phyloP scores from a whole-genome alignment of 2,113 vertebrate genomes.

The Aegotheles bennettii region DNA sequence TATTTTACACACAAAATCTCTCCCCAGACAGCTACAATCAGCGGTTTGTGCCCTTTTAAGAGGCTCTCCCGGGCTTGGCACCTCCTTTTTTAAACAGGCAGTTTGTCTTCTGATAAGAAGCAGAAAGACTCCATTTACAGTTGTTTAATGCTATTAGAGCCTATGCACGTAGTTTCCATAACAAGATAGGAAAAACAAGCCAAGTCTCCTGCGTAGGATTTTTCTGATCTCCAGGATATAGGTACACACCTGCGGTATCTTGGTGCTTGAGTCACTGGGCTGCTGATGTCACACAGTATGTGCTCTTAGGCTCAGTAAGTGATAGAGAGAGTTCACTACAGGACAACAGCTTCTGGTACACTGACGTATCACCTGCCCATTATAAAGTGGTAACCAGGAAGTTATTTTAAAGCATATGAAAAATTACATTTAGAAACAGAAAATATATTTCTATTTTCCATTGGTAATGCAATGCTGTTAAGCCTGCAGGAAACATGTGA shows the following conservation, averaged over 20 bases:
- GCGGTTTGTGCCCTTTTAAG: background rate
- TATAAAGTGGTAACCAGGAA: background rate
- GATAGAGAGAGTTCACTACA: constrained; percentile 33
- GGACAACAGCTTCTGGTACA: background rate
- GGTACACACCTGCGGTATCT: constrained; percentile 52
- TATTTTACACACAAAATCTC: background rate
- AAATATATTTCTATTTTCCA: background rate
- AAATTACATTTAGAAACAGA: background rate
- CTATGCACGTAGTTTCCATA: constrained; percentile 15
- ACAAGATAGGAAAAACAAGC: constrained; percentile 16
- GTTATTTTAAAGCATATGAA: background rate
- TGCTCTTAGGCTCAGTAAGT: background rate
- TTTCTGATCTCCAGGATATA: constrained; percentile 41
- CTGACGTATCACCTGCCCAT: background rate
- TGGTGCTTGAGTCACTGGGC: constrained; percentile 50
- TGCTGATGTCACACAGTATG: constrained; percentile 23
- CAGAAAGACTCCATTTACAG: constrained; percentile 37
- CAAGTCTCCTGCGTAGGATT: constrained; percentile 15
- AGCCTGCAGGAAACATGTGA: background rate
- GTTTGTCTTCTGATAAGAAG: constrained; percentile 52
- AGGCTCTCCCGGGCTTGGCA: background rate
- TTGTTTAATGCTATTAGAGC: background rate
- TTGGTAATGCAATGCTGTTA: background rate
- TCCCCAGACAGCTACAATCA: background rate
- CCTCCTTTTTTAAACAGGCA: constrained; percentile 49